A percentile compares a stretch with the other conserved stretches of the same genome.
Evolutionary conservation across 2,797 vertebrate genomes (phyloP).

Genomic region (Pteropus rufus): DNA sequence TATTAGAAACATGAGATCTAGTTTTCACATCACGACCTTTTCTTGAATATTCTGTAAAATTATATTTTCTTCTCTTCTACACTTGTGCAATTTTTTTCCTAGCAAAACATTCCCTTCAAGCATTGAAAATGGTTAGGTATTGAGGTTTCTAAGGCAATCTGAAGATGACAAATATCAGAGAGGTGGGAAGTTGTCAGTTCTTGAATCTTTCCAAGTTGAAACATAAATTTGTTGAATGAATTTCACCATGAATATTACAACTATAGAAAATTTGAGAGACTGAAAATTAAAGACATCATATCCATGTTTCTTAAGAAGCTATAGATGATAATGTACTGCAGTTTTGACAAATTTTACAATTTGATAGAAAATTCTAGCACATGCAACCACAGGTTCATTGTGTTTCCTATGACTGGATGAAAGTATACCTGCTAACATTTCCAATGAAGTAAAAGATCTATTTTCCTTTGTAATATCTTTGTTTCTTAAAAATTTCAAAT

Average conservation of each 20-base stretch:
- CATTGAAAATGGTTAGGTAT: not conserved
- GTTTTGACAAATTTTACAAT: slow-evolving; percentile 2
- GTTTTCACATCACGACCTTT: not conserved
- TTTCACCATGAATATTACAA: not conserved
- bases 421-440: not conserved
- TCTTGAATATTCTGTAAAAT: not conserved
- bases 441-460: not conserved
- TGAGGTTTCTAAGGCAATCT: not conserved
- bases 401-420: not conserved
- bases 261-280: not conserved
- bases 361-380: slow-evolving; percentile 4
- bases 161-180: slow-evolving; percentile 15
- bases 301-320: not conserved
- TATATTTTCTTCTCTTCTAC: not conserved
- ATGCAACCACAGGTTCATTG: not conserved
- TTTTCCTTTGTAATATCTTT: not conserved
- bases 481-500: slow-evolving; percentile 14
- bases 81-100: not conserved
- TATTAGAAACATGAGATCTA: not conserved
- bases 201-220: slow-evolving; percentile 10
- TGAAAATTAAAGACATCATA: slow-evolving; percentile 31
- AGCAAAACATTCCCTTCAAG: not conserved
- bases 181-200: not conserved
- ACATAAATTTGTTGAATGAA: slow-evolving; percentile 10
- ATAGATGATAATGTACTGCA: not conserved